Base-by-base conservation (phyloP, 2,888 invertebrate genomes). In the Drosophila neutralis region DNA sequence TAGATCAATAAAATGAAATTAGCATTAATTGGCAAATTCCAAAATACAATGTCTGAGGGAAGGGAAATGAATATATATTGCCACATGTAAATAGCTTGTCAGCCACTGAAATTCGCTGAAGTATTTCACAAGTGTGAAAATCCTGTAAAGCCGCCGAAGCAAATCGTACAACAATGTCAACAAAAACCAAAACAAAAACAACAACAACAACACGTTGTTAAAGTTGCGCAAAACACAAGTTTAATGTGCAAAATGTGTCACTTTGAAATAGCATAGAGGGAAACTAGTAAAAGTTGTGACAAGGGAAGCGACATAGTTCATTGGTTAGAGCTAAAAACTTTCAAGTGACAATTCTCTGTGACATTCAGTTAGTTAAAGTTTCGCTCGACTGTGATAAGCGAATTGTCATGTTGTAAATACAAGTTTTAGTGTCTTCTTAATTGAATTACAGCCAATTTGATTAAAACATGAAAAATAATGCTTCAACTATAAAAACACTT, bases 191-290 rank as follows among this genome's bases (percentile, higher is more conserved):
- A 60, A 29, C 31, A 53, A 24, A 24, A 31, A 10, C 31, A 24
- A 31, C 21, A 38, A 31, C 27, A 38, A 31, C n/a, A 53, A 52
- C 45, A 63, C 51, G 31, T 35, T 69, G 73, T 63, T 48, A 65
- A 80, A 80, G 61, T 82, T 72, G 63, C 18, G 31, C 18, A 45
- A 40, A 42, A 56, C 51, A 64, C 40, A 76, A 80, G 63, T 66
- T 82, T 83, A 53, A 40, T 72, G 87, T 76, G 76, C 61, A 59
- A 73, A 85, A 85, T 80, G 65, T 86, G 87, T 78, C 86, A 84
- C 66, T 84, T 86, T 72, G 70, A 67, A 59, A 54, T 73, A 78
- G 67, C 21, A 48, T 38, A 64, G 40, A 2, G 42, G 48, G 51
- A 73, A 71, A 57, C 49, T 29, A 53, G 27, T 31, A 58, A 66